A percentile compares a stretch with the other conserved stretches of the same genome.
Evolutionary conservation across 2,797 vertebrate species (phyloP).

Genomic region (Sternotherus odoratus): DNA sequence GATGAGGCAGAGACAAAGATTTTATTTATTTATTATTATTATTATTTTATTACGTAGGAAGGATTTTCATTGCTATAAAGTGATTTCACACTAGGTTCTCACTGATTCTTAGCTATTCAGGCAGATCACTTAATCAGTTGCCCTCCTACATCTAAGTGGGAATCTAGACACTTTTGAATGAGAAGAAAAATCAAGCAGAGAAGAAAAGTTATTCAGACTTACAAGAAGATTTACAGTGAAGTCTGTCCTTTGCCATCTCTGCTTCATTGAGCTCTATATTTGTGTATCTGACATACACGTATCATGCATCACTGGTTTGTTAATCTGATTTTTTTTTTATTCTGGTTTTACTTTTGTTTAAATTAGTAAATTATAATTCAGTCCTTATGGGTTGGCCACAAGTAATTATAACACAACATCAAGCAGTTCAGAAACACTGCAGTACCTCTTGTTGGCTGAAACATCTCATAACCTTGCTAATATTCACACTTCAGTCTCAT

Average conservation of each 20-base stretch:
- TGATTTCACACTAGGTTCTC: background rate
- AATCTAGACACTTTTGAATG: background rate
- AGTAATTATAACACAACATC: background rate
- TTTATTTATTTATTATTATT: background rate
- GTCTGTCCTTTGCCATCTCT: background rate
- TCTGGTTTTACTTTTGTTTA: constrained; percentile 24
- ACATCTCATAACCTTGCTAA: background rate
- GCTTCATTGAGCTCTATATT: background rate
- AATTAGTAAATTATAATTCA: background rate
- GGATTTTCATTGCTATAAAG: background rate
- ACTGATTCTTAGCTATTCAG: background rate
- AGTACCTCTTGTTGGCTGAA: background rate
- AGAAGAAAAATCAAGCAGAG: background rate
- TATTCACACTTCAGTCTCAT: background rate
- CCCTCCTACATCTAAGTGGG: background rate
- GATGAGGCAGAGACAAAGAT: constrained; percentile 17
- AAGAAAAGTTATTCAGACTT: background rate
- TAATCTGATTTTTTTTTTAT: background rate
- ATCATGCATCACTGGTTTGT: background rate
- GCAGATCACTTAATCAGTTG: background rate
- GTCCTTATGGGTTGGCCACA: background rate
- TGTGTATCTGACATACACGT: background rate
- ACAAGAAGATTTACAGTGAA: background rate
- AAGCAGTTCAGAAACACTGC: background rate
- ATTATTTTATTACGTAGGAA: background rate